Evolutionary conservation across 2,797 vertebrate genomes (phyloP).

Genomic region (Gorsachius magnificus): DNA sequence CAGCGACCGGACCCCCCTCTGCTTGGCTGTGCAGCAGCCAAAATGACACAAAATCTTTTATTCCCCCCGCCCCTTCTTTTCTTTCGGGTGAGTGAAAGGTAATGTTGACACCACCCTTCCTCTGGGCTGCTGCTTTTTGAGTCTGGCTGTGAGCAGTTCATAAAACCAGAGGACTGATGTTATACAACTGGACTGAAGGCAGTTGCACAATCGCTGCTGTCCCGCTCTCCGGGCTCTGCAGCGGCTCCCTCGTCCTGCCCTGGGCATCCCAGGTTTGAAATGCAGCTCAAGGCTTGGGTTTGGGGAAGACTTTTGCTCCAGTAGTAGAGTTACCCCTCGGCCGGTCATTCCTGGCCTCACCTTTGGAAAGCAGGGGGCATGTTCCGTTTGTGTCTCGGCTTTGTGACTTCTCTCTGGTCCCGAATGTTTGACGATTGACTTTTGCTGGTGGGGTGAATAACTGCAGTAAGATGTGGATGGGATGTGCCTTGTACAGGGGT

Average conservation of each 20-base stretch:
- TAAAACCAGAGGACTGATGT: background rate
- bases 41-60: background rate
- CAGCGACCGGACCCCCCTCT: background rate
- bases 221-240: fast-evolving
- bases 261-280: background rate
- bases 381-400: fast-evolving
- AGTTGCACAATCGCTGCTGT: slow-evolving; percentile 1
- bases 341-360: background rate
- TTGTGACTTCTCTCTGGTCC: background rate
- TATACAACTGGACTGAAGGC: slow-evolving; percentile 1
- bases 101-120: slow-evolving; percentile 56
- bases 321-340: background rate
- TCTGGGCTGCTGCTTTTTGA: slow-evolving; percentile 43
- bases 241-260: background rate
- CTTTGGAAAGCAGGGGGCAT: background rate
- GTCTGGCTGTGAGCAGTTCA: background rate
- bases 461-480: fast-evolving
- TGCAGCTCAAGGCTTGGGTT: background rate
- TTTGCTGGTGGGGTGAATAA: background rate
- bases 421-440: background rate
- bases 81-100: slow-evolving; percentile 52
- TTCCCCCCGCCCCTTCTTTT: background rate
- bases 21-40: background rate
- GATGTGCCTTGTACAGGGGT: background rate
- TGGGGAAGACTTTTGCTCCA: background rate